Conservation (phyloP, 2,113 vertebrate species). For the Myotis yumanensis region DNA sequence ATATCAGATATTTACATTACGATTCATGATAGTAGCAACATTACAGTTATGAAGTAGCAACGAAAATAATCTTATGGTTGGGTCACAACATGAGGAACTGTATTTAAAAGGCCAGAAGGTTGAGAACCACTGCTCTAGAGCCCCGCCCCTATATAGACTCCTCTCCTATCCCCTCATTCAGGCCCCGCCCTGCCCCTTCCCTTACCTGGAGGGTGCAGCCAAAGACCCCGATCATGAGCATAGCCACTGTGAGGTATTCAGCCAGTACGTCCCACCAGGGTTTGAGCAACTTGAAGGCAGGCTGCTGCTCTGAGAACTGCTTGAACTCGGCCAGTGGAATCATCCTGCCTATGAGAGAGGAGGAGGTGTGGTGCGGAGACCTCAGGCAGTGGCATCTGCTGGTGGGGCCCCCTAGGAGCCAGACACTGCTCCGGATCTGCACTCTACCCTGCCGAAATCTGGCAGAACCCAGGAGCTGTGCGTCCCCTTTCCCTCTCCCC, state of each 20-base stretch:
- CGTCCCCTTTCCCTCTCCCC: background rate
- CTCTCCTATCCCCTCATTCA: too few species aligned
- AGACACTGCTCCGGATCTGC: too few species aligned
- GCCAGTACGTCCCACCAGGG: constrained; percentile 96
- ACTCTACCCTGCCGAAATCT: background rate
- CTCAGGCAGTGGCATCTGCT: background rate
- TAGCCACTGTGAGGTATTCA: constrained; percentile 90
- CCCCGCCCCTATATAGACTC: background rate
- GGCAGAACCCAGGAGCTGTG: background rate
- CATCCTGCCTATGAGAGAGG: constrained; percentile 82
- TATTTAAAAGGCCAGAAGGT: too few species aligned
- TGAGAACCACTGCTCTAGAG: background rate
- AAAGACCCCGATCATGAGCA: constrained; percentile 95
- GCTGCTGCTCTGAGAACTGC: constrained; percentile 88
- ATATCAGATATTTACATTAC: too few species aligned
- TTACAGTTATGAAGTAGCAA: too few species aligned
- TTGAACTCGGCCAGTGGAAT: constrained; percentile 92
- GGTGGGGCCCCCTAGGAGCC: too few species aligned
- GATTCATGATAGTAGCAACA: too few species aligned
- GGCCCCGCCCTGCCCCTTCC: background rate
- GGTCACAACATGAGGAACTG: too few species aligned
- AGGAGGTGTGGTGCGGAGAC: background rate
- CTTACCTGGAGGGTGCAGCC: constrained; percentile 90
- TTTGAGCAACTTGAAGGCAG: constrained; percentile 90
- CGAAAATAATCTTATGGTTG: too few species aligned